Percentiles rank a stretch among this genome's conserved stretches.
Evolutionary conservation across 35 echinoderm and acorn worm genomes (phyloP).

Genomic region (Hemicentrotus pulcherrimus): DNA sequence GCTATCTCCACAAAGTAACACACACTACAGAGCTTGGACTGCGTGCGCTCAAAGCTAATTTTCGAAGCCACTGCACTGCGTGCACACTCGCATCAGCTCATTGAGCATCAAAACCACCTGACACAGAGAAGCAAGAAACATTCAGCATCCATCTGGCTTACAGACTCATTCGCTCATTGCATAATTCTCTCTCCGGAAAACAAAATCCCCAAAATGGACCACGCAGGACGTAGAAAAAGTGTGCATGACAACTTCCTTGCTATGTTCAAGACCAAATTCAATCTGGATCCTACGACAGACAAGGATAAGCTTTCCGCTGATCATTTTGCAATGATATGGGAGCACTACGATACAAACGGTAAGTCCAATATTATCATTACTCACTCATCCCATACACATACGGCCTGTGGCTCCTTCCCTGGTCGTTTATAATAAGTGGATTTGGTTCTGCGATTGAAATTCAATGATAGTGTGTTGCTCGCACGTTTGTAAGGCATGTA

Average conservation of each 20-base stretch:
- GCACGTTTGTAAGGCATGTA: not conserved
- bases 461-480: not conserved
- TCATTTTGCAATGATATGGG: slow-evolving; percentile 39
- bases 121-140: not conserved
- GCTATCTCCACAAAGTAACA: not conserved
- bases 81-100: not conserved
- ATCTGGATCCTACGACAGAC: not conserved
- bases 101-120: not conserved
- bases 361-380: not conserved
- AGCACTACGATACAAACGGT: slow-evolving; percentile 41
- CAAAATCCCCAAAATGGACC: not conserved
- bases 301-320: not conserved
- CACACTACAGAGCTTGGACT: not conserved
- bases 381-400: not conserved
- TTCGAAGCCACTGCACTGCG: not conserved
- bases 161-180: not conserved
- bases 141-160: not conserved
- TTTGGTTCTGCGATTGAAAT: not conserved
- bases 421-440: not conserved
- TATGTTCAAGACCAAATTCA: not conserved
- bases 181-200: not conserved
- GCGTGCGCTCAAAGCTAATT: not conserved
- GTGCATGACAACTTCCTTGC: slow-evolving; percentile 32
- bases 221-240: slow-evolving; percentile 21
- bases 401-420: not conserved